phyloP scores from a whole-genome alignment of 2,888 invertebrate genomes.

The Sisyra nigra region DNA sequence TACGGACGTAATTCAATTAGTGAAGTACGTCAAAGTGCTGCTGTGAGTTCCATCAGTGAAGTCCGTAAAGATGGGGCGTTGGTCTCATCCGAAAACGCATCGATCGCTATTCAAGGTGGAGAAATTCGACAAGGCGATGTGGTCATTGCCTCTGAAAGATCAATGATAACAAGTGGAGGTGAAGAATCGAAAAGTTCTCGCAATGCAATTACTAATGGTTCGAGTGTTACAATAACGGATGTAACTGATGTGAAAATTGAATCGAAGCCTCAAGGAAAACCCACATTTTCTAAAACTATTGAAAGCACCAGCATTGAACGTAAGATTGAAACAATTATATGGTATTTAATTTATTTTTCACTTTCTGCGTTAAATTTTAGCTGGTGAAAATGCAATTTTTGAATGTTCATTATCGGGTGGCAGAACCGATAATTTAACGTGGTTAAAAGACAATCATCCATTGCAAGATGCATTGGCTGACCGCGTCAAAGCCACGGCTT shows the following conservation, averaged over 20 bases:
- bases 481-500: constrained; percentile 45
- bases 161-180: constrained; percentile 5
- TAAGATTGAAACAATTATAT: constrained; percentile 35
- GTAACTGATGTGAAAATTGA: constrained; percentile 8
- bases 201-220: background rate
- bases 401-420: constrained; percentile 48
- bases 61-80: constrained; percentile 16
- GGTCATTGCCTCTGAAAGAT: constrained; percentile 5
- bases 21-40: constrained; percentile 1
- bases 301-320: constrained; percentile 65
- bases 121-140: constrained; percentile 9
- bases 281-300: constrained; percentile 55
- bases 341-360: background rate
- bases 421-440: constrained; percentile 48
- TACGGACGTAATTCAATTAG: background rate
- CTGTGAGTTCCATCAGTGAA: constrained; percentile 1
- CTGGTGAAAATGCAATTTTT: constrained; percentile 68
- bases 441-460: constrained; percentile 80
- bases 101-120: constrained; percentile 9
- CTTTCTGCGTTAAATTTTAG: constrained; percentile 30
- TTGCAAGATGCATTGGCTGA: constrained; percentile 60
- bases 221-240: constrained; percentile 11
- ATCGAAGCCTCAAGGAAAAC: constrained; percentile 35
- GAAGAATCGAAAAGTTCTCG: background rate
- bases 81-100: constrained; percentile 15